phyloP scores from a whole-genome alignment of 2,797 vertebrate species.

The Sarcoramphus papa region DNA sequence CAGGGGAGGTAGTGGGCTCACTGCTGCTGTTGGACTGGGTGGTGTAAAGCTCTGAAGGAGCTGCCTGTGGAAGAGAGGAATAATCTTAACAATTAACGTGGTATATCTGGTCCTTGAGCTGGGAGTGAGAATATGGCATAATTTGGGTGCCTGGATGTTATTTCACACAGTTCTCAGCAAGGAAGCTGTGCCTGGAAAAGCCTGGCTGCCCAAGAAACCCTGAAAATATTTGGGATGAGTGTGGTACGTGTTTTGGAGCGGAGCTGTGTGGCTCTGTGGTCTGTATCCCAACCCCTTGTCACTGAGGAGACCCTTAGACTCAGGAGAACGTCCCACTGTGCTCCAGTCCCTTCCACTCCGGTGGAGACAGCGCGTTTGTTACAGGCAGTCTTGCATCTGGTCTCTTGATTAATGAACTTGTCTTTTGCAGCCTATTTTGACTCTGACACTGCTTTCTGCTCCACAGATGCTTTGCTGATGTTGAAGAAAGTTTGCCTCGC shows the following conservation, averaged over 20 bases:
- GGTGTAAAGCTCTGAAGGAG: neutral
- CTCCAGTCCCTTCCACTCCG: conserved; percentile 36
- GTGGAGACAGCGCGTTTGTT: conserved; percentile 3
- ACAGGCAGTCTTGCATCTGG: conserved; percentile 53
- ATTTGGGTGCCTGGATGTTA: conserved; percentile 26
- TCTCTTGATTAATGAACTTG: conserved; percentile 62
- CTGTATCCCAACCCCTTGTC: conserved; percentile 42
- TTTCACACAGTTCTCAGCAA: conserved; percentile 6
- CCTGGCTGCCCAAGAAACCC: conserved; percentile 41
- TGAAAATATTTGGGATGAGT: conserved; percentile 15
- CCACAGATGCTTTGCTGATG: conserved; percentile 65
- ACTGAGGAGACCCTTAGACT: conserved; percentile 21
- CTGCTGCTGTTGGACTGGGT: neutral
- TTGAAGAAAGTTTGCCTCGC: conserved; percentile 69
- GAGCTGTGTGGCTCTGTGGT: conserved; percentile 45
- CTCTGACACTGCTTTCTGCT: conserved; percentile 56
- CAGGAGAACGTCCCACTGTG: neutral
- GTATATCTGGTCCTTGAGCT: neutral
- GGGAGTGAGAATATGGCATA: neutral
- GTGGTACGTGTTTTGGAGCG: conserved; percentile 47
- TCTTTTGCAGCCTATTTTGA: conserved; percentile 60
- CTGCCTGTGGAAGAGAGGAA: neutral
- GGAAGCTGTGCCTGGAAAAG: conserved; percentile 43
- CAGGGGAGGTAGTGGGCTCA: neutral
- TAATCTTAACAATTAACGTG: neutral